These are phyloP conservation scores for Monochamus saltuarius DNA, from an alignment of 1,140 invertebrate species.

Conservation along the genomic window DNA sequence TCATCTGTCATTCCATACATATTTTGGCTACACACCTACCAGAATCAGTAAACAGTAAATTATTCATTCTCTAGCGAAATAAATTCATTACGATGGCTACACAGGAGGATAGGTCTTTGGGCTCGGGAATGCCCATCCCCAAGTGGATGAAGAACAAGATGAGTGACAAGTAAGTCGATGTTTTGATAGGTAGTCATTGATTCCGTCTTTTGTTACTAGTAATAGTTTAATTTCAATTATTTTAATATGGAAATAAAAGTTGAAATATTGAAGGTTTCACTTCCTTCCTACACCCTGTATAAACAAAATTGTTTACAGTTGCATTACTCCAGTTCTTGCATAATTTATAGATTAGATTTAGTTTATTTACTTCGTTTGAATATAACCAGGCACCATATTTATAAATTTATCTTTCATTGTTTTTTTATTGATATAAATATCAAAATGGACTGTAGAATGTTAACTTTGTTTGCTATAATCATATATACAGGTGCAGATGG, in stretches of 20 bases:
- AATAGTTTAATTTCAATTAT: neutral
- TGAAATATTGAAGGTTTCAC: neutral
- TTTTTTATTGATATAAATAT: no score
- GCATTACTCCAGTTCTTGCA: neutral
- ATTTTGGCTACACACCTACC: neutral
- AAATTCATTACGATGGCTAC: constrained; percentile 42
- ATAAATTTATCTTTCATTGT: neutral
- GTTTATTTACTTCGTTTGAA: neutral
- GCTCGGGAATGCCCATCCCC: constrained; percentile 57
- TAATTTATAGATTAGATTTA: neutral
- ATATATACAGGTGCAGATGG: no score
- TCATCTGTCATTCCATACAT: constrained; percentile 14
- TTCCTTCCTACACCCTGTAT: no score
- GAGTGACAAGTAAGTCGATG: constrained; percentile 34
- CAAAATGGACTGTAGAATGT: no score
- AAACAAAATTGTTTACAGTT: no score
- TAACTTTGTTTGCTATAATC: no score
- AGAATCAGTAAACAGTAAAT: constrained; percentile 4
- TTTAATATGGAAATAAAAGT: neutral
- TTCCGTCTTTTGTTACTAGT: neutral
- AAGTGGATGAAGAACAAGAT: constrained; percentile 62
- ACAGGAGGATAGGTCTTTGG: constrained; percentile 54
- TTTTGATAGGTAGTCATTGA: neutral
- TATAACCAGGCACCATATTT: no score
- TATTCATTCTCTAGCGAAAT: constrained; percentile 12